A percentile compares a stretch with the other conserved stretches of the same genome.
Conservation (phyloP, 2,888 invertebrate species). For the Papilio demoleus region DNA sequence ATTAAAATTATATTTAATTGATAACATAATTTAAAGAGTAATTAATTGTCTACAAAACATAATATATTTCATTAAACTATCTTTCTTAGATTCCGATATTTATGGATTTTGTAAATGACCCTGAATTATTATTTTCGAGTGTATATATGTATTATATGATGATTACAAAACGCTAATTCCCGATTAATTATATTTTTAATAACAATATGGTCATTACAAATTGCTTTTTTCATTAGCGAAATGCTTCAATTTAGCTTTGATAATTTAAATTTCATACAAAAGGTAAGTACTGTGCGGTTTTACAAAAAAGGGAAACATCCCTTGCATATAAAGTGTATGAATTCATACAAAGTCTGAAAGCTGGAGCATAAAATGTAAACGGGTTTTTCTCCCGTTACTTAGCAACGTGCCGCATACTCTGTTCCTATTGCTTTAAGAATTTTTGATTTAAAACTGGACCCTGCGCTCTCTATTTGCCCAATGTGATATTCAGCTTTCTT, state of each 20-base stretch:
- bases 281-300: constrained; percentile 4
- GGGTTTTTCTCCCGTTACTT: constrained; percentile 17
- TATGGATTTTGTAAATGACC: too few species aligned
- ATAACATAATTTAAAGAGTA: too few species aligned
- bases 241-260: not conserved
- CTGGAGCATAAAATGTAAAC: constrained; percentile 17
- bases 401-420: not conserved
- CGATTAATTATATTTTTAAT: not conserved
- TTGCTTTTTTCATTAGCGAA: not conserved
- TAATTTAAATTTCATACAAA: not conserved
- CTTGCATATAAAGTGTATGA: constrained; percentile 6
- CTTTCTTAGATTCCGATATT: too few species aligned
- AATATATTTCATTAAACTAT: too few species aligned
- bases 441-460: not conserved
- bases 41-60: too few species aligned
- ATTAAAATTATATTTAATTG: too few species aligned
- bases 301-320: constrained; percentile 2
- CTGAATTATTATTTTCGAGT: too few species aligned
- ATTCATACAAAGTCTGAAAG: constrained; percentile 22
- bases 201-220: not conserved
- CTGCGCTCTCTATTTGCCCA: not conserved
- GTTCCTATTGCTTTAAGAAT: constrained; percentile 9
- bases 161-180: too few species aligned
- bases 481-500: not conserved
- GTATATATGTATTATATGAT: too few species aligned